Percentiles rank a stretch among this genome's conserved stretches.
Evolutionary conservation across 2,797 vertebrate genomes (phyloP).

Genomic region (Masticophis lateralis): DNA sequence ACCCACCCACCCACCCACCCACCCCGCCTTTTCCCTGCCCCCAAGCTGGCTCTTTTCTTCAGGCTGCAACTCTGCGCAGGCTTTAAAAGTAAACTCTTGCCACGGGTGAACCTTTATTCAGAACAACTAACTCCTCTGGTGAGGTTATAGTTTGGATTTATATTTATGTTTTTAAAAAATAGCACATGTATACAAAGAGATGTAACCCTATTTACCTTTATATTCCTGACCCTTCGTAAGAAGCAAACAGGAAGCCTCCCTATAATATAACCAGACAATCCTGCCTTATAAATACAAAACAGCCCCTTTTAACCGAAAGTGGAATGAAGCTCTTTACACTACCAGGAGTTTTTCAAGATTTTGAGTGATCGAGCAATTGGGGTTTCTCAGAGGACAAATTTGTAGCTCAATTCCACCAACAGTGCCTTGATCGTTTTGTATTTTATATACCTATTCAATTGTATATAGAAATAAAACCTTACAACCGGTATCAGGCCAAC

Average conservation of each 20-base stretch:
- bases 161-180: slow-evolving; percentile 13
- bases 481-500: slow-evolving; percentile 43
- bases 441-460: slow-evolving; percentile 64
- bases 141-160: slow-evolving; percentile 20
- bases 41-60: not conserved
- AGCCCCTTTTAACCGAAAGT: accelerated
- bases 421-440: slow-evolving; percentile 60
- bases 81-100: not conserved
- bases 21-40: not conserved
- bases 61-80: no score
- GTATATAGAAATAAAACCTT: slow-evolving; percentile 67
- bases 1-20: no score
- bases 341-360: not conserved
- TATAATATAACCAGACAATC: not conserved
- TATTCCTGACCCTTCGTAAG: not conserved
- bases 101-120: not conserved
- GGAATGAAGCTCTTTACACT: not conserved
- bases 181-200: slow-evolving; percentile 9
- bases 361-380: not conserved
- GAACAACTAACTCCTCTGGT: slow-evolving; percentile 5
- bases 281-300: not conserved
- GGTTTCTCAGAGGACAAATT: slow-evolving; percentile 35
- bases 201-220: not conserved
- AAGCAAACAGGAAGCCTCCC: accelerated
- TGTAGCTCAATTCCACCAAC: slow-evolving; percentile 45